These are phyloP conservation scores for Typhlomys cinereus DNA, from an alignment of 2,113 vertebrate genomes.

Conservation along the genomic window DNA sequence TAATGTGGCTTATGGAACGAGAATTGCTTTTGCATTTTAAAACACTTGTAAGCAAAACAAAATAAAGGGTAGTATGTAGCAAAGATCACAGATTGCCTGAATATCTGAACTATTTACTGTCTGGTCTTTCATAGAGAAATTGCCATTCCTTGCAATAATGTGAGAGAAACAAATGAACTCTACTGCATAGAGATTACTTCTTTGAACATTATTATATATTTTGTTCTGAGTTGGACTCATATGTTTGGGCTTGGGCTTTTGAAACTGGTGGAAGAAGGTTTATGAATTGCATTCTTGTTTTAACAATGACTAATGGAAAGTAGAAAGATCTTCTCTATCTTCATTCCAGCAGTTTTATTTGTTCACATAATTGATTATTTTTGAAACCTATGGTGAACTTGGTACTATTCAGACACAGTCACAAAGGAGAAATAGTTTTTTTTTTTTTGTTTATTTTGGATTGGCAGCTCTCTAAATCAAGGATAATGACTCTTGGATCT, in stretches of 20 bases:
- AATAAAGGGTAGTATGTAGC: background rate
- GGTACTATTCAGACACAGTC: conserved; percentile 39
- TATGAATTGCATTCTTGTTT: background rate
- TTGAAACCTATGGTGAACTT: conserved; percentile 51
- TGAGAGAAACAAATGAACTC: background rate
- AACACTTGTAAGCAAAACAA: background rate
- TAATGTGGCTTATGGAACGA: background rate
- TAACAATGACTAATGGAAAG: background rate
- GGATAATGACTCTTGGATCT: conserved; percentile 54
- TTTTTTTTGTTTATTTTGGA: conserved; percentile 63
- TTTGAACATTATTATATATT: background rate
- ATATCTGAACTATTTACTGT: conserved; percentile 10
- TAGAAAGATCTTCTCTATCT: conserved; percentile 28
- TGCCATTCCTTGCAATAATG: background rate
- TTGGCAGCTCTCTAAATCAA: conserved; percentile 45
- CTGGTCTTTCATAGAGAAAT: background rate
- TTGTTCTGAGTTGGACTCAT: background rate
- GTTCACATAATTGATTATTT: conserved; percentile 57
- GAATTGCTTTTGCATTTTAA: background rate
- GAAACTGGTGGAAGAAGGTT: background rate
- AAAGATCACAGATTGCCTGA: background rate
- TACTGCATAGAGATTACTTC: background rate
- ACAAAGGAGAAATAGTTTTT: conserved; percentile 54
- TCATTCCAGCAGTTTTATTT: conserved; percentile 21
- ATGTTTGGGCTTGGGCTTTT: background rate